phyloP scores from a whole-genome alignment of 2,888 invertebrate species.

The Rhamphomyia laevipes region DNA sequence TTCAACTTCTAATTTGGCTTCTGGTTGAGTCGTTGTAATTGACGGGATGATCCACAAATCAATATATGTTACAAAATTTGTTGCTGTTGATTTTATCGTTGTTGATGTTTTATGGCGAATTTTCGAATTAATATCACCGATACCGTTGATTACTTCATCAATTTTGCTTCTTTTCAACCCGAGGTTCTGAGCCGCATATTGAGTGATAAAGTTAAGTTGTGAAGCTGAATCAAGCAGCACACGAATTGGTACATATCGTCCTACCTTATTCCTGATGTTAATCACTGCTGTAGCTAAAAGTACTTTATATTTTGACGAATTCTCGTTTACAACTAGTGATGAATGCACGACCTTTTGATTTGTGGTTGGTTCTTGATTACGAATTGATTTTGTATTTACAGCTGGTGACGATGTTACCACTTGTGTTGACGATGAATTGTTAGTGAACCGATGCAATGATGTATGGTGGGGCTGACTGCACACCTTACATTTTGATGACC shows the following conservation, averaged over 20 bases:
- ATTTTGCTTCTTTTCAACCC: background rate
- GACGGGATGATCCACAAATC: background rate
- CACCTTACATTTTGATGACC: background rate
- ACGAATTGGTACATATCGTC: background rate
- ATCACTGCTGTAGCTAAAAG: slow-evolving; percentile 4
- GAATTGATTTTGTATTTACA: background rate
- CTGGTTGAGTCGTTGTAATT: background rate
- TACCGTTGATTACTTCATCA: background rate
- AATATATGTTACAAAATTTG: background rate
- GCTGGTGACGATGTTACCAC: background rate
- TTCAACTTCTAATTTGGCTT: background rate
- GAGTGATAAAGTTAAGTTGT: slow-evolving; percentile 4
- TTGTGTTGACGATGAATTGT: background rate
- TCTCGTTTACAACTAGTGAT: background rate
- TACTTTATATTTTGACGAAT: background rate
- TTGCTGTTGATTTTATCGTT: background rate
- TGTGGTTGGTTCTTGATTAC: too few relatives aligned
- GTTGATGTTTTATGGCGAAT: background rate
- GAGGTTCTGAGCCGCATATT: background rate
- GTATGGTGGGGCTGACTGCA: background rate
- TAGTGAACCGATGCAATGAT: background rate
- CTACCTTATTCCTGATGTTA: background rate
- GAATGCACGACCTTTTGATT: too few relatives aligned
- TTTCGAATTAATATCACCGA: background rate
- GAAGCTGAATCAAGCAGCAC: slow-evolving; percentile 7